Conservation (phyloP, 2,797 vertebrate species). For the Rhynchonycteris naso region DNA sequence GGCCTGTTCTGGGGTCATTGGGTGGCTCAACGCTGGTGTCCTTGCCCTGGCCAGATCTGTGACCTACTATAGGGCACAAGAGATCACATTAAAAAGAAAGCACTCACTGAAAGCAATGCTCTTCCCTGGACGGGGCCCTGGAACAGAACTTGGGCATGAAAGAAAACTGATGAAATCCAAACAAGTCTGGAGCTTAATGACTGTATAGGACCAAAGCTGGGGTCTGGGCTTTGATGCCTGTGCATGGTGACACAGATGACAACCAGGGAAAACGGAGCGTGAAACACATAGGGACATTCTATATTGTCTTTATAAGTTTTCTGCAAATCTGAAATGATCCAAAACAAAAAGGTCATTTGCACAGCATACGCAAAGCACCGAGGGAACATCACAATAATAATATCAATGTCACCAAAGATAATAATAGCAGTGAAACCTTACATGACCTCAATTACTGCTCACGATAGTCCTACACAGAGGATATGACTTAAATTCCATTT, state of each 20-base stretch:
- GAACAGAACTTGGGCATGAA: rapidly evolving
- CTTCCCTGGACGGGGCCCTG: too few species aligned
- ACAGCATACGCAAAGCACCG: background rate
- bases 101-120: rapidly evolving
- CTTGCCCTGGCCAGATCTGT: background rate
- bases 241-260: rapidly evolving
- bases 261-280: rapidly evolving
- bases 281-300: rapidly evolving
- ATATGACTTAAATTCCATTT: background rate
- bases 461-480: rapidly evolving
- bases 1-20: rapidly evolving
- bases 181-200: background rate
- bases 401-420: rapidly evolving
- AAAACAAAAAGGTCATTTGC: background rate
- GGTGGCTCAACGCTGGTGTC: background rate
- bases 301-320: background rate
- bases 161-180: background rate
- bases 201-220: rapidly evolving
- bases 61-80: rapidly evolving
- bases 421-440: rapidly evolving
- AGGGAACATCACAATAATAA: too few species aligned
- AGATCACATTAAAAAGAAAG: background rate
- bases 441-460: rapidly evolving
- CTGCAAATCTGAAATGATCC: background rate
- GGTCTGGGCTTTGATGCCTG: background rate